Conservation (phyloP, 2,797 vertebrate genomes). For the Meda fulgida region DNA sequence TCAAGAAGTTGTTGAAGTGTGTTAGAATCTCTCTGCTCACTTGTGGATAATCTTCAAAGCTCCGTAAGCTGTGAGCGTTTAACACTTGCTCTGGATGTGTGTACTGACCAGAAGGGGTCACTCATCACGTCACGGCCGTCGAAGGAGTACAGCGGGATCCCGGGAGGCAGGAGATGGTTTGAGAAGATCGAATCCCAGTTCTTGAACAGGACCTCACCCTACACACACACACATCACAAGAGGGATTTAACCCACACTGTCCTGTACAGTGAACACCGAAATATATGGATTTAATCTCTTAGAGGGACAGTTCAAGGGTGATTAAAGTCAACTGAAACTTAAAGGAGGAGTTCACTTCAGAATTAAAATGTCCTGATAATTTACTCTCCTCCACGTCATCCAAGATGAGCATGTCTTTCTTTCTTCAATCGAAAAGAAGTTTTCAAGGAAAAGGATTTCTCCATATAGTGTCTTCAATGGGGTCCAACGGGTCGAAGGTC, state of each 20-base stretch:
- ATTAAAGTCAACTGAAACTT: too few species aligned
- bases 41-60: not conserved
- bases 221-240: not conserved
- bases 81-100: not conserved
- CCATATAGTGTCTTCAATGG: too few species aligned
- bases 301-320: not conserved
- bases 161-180: slow-evolving; percentile 79
- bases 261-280: not conserved
- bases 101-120: slow-evolving; percentile 89
- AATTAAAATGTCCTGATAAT: too few species aligned
- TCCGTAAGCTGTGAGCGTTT: not conserved
- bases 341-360: too few species aligned
- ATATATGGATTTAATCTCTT: not conserved
- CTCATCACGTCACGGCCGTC: slow-evolving; percentile 91
- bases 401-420: too few species aligned
- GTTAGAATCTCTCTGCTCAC: not conserved
- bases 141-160: slow-evolving; percentile 93
- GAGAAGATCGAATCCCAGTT: slow-evolving; percentile 91
- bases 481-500: too few species aligned
- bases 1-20: slow-evolving; percentile 10
- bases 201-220: slow-evolving; percentile 91
- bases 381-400: too few species aligned
- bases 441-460: too few species aligned
- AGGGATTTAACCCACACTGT: not conserved
- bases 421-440: too few species aligned